phyloP scores from a whole-genome alignment of 2,888 invertebrate species.

The Chaetoderma sp. region DNA sequence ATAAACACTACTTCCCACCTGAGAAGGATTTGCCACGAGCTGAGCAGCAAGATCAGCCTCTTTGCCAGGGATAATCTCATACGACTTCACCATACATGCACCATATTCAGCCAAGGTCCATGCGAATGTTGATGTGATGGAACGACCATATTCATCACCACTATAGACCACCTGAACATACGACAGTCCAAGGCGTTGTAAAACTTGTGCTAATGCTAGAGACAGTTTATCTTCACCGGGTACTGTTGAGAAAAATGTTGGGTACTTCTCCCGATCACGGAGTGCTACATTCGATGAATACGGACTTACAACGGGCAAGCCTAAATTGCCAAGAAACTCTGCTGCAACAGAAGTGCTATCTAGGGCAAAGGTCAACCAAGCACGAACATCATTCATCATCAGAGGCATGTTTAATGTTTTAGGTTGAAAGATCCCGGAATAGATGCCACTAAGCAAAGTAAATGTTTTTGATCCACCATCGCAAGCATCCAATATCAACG shows the following conservation, averaged over 20 bases:
- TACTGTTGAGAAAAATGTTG: constrained; percentile 55
- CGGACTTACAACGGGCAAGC: constrained; percentile 71
- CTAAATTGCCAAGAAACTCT: constrained; percentile 65
- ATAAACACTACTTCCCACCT: too few species aligned
- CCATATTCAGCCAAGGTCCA: constrained; percentile 46
- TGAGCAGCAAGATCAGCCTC: constrained; percentile 20
- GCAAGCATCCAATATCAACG: constrained; percentile 56
- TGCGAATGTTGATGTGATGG: constrained; percentile 42
- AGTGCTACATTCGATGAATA: constrained; percentile 47
- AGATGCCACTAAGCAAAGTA: constrained; percentile 49
- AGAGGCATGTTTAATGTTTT: neutral
- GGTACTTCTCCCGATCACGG: constrained; percentile 42
- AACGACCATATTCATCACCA: constrained; percentile 38
- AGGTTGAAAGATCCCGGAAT: constrained; percentile 43
- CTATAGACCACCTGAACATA: constrained; percentile 54
- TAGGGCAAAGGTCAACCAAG: constrained; percentile 55
- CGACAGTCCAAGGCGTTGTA: constrained; percentile 48
- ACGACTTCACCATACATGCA: constrained; percentile 47
- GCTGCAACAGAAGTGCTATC: constrained; percentile 35
- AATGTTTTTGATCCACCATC: constrained; percentile 43
- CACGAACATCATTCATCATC: constrained; percentile 35
- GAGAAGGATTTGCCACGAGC: too few species aligned
- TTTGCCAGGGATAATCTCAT: constrained; percentile 28
- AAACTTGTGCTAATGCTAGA: constrained; percentile 54
- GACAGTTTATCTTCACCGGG: constrained; percentile 54